Base-by-base conservation (phyloP, 2,797 vertebrate genomes). In the Mustela erminea region DNA sequence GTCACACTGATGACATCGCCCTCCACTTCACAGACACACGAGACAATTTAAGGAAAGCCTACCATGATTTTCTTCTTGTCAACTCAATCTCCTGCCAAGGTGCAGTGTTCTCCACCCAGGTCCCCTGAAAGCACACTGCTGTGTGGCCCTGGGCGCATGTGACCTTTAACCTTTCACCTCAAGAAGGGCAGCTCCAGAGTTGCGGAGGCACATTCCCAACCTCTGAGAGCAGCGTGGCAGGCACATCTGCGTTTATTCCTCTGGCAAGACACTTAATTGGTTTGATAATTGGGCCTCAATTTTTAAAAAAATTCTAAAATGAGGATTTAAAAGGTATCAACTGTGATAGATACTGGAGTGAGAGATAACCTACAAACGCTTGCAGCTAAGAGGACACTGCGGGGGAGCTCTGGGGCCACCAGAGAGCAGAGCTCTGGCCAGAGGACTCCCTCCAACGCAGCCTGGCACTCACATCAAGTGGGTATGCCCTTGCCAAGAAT, bases 61-160 rank as follows among this genome's bases (percentile, higher is more conserved):
- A n/a, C 7, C 41, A 21, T 17, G 27, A 52, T 7, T 7, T 52
- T 74, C 58, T 38, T 15, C n/a, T n/a, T 35, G 49, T 18, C 41
- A 52, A 52, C 7, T 74, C 21, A 18, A 66, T 54, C 49, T 35
- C 62, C 52, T 68, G 41, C 2, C 2, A 21, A 25, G 84, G 4
- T 1, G 6, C 17, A 75, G 27, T 64, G 54, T 58, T 68, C 60
- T 18, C 41, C 75, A 60, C 66, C 75, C 2, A 49, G 18, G 21
- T 54, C 7, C n/a, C 49, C 35, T 38, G 5, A 54, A 46, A 89
- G 54, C 35, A n/a, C 18, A 58, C 38, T 43, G 17, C 12, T 56
- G 1, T 62, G 13, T 68, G 64, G 93, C n/a, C 35, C 85, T 62
- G 43, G 5, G 3, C 2, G 8, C 6, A 0, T 0, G 3, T 4